phyloP scores from a whole-genome alignment of 2,888 invertebrate species.

The Octonoba sinensis region DNA sequence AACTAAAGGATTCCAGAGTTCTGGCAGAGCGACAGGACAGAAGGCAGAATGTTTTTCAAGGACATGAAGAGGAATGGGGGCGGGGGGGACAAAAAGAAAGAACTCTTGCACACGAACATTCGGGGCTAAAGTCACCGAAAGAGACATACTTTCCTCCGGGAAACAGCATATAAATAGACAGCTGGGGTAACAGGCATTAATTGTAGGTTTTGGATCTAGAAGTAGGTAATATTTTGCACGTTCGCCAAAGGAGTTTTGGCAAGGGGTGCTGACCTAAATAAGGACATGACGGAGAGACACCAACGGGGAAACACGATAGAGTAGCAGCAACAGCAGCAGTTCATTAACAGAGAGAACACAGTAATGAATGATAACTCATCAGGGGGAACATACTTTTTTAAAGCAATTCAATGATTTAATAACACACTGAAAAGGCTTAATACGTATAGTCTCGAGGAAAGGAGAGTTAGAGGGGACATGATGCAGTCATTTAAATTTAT shows the following conservation, averaged over 20 bases:
- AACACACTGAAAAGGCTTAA: no score
- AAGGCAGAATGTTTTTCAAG: conserved; percentile 17
- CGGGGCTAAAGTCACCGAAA: conserved; percentile 34
- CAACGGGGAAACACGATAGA: not conserved
- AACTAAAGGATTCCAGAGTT: conserved; percentile 52
- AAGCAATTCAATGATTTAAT: no score
- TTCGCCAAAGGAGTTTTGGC: conserved; percentile 59
- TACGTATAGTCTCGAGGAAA: no score
- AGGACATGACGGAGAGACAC: conserved; percentile 35
- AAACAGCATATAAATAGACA: conserved; percentile 53
- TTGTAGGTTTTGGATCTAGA: conserved; percentile 59
- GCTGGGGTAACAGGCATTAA: conserved; percentile 58
- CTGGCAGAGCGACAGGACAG: conserved; percentile 33
- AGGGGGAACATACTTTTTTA: no score
- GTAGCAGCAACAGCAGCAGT: not conserved
- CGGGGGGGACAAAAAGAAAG: conserved; percentile 11
- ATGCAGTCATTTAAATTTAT: no score
- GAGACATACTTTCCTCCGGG: conserved; percentile 40
- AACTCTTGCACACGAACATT: conserved; percentile 26
- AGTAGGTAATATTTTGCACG: conserved; percentile 45
- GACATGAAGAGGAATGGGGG: conserved; percentile 16
- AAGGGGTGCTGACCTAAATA: conserved; percentile 54
- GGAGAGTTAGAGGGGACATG: no score
- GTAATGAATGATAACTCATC: no score
- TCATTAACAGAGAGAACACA: no score